A percentile compares a stretch with the other conserved stretches of the same genome.
Conservation (phyloP, 2,113 vertebrate species). For the Sapayoa aenigma region DNA sequence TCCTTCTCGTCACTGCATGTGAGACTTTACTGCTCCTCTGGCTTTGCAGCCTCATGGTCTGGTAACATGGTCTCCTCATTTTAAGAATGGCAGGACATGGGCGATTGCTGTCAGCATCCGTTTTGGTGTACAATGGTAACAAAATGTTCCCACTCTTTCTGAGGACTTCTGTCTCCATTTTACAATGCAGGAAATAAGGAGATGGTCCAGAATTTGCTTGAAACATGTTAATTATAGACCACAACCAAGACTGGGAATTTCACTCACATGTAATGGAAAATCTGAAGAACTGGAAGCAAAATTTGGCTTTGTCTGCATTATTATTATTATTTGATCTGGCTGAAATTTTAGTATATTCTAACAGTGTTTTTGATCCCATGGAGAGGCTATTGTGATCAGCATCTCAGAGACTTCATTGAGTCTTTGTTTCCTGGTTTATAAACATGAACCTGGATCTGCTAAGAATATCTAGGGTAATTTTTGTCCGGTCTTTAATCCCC, state of each 20-base stretch:
- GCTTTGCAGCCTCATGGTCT: background rate
- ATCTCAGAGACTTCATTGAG: background rate
- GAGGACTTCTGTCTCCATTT: background rate
- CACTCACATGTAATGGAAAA: fast-evolving
- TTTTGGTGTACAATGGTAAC: background rate
- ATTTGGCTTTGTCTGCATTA: background rate
- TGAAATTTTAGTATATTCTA: background rate
- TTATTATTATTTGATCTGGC: background rate
- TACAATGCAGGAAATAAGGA: background rate
- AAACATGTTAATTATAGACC: background rate
- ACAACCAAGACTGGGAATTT: background rate
- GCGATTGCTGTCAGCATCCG: background rate
- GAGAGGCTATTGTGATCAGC: background rate
- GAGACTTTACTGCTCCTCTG: background rate
- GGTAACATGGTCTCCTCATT: fast-evolving
- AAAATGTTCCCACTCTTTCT: background rate
- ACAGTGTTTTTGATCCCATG: background rate
- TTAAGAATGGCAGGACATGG: background rate
- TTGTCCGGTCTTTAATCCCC: background rate
- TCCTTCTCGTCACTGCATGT: background rate
- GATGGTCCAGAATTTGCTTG: background rate
- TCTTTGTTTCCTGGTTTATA: background rate
- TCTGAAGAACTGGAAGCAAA: background rate
- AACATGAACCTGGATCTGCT: background rate
- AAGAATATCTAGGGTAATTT: background rate